Conservation (phyloP, 2,888 invertebrate species). For the Erebia palarica region DNA sequence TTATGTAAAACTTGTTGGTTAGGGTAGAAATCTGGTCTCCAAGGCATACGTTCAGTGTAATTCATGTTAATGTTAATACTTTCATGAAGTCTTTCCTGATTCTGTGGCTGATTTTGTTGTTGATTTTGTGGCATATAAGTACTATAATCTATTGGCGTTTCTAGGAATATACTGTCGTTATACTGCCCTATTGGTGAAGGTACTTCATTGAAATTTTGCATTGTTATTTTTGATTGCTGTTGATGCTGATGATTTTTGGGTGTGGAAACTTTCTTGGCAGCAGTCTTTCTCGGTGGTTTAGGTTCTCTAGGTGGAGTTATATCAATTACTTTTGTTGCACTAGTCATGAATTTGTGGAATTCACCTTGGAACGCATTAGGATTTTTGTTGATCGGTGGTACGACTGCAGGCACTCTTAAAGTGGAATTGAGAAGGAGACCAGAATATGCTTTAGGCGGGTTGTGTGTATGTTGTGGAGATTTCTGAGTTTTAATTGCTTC, state of each 20-base stretch:
- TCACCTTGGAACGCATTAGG: conserved; percentile 72
- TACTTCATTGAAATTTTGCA: conserved; percentile 47
- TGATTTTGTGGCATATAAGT: conserved; percentile 44
- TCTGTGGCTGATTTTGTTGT: conserved; percentile 34
- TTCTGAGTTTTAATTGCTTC: conserved; percentile 26
- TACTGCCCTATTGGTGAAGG: conserved; percentile 67
- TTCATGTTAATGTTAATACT: conserved; percentile 28
- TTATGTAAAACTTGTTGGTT: conserved; percentile 47
- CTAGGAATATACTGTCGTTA: conserved; percentile 69
- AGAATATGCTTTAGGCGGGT: conserved; percentile 42
- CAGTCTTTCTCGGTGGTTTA: conserved; percentile 33
- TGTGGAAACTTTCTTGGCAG: conserved; percentile 40
- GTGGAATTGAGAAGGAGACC: conserved; percentile 47
- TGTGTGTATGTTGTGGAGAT: conserved; percentile 31
- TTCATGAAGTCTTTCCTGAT: conserved; percentile 38
- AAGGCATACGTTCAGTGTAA: conserved; percentile 47
- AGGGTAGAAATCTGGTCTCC: conserved; percentile 55
- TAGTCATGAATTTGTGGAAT: conserved; percentile 70
- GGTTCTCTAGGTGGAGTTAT: conserved; percentile 21
- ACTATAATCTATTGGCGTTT: conserved; percentile 61
- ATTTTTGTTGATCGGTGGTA: conserved; percentile 66
- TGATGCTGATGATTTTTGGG: neutral
- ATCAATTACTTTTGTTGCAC: conserved; percentile 17
- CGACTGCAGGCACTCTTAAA: conserved; percentile 53
- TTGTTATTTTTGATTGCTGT: neutral